Conservation (phyloP, 2,113 vertebrate species). For the Microtus oregoni region DNA sequence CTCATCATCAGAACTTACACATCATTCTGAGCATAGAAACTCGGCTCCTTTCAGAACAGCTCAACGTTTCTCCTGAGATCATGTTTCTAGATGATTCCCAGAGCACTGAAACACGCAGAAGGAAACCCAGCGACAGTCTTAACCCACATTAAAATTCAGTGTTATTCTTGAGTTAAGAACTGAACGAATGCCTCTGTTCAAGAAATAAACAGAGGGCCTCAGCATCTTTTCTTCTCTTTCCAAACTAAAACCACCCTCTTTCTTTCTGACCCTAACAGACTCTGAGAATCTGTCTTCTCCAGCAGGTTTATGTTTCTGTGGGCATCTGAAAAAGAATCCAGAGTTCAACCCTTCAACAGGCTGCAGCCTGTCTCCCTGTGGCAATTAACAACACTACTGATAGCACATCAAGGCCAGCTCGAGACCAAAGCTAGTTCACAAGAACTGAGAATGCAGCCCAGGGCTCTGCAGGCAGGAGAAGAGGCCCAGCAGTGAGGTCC, state of each 20-base stretch:
- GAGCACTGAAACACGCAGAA: not conserved
- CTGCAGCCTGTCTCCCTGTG: constrained; percentile 21
- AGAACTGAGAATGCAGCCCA: not conserved
- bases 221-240: constrained; percentile 56
- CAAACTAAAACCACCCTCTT: constrained; percentile 57
- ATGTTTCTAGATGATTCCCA: not conserved
- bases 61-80: constrained; percentile 27
- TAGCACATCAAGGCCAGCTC: not conserved
- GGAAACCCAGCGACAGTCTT: not conserved
- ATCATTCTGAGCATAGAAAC: not conserved
- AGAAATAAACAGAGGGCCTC: constrained; percentile 54
- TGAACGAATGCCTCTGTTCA: constrained; percentile 50
- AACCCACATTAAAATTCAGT: constrained; percentile 44
- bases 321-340: constrained; percentile 6
- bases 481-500: not conserved
- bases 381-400: not conserved
- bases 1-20: not conserved
- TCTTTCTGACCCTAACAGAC: constrained; percentile 31
- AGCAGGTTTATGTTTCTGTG: constrained; percentile 39
- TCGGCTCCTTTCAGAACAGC: constrained; percentile 4
- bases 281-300: constrained; percentile 31
- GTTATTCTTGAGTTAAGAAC: constrained; percentile 52
- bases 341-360: constrained; percentile 43
- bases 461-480: not conserved
- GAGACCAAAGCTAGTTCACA: constrained; percentile 30